A percentile compares a stretch with the other conserved stretches of the same genome.
Conservation (phyloP, 2,888 invertebrate genomes). For the Muschampia plurimacula region DNA sequence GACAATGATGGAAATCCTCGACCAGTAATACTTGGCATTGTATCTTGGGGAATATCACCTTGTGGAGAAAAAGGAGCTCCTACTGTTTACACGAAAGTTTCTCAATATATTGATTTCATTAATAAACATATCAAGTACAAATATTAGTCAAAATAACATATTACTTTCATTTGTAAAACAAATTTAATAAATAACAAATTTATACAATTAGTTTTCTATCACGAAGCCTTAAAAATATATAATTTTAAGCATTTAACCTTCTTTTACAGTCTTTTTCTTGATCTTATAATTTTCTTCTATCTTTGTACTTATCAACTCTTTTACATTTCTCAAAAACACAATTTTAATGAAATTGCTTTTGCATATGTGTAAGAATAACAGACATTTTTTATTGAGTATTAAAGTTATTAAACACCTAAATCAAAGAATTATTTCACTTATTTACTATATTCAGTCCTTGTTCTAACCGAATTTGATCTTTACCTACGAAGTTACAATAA, state of each 20-base stretch:
- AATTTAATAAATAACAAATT: constrained; percentile 25
- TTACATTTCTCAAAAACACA: background rate
- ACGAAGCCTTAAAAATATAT: constrained; percentile 20
- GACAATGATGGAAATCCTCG: constrained; percentile 44
- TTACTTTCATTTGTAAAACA: constrained; percentile 15
- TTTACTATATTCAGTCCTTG: too few species aligned
- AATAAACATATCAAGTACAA: constrained; percentile 54
- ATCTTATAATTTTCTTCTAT: background rate
- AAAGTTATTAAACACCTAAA: background rate
- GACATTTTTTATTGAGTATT: constrained; percentile 1
- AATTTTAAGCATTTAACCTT: constrained; percentile 5
- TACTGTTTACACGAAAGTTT: constrained; percentile 83
- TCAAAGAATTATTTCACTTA: background rate
- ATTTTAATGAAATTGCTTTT: background rate
- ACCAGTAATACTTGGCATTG: constrained; percentile 78
- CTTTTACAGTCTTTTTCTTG: background rate
- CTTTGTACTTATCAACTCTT: constrained; percentile 18
- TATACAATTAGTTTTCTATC: constrained; percentile 15
- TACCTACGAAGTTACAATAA: too few species aligned
- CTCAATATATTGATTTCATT: constrained; percentile 78
- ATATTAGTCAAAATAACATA: constrained; percentile 28
- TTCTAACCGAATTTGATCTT: too few species aligned
- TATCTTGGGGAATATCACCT: constrained; percentile 84
- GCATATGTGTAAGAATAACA: background rate
- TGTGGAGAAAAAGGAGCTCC: constrained; percentile 82